Evolutionary conservation across 2,888 invertebrate species (phyloP).

Genomic region (Cataglyphis cursor): DNA sequence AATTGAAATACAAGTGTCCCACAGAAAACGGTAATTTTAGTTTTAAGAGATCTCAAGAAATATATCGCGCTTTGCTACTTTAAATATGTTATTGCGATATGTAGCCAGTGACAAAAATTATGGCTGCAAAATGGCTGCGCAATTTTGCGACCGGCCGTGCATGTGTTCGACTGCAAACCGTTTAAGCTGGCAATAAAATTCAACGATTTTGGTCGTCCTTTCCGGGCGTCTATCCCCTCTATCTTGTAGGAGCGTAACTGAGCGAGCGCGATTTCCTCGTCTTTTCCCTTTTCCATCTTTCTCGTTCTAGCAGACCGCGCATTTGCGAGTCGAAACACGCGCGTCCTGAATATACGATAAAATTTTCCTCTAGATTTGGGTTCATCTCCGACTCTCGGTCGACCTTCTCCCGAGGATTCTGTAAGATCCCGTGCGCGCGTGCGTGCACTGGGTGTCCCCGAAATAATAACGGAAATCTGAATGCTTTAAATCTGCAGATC

Average conservation of each 20-base stretch:
- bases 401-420: constrained; percentile 32
- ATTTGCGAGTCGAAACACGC: constrained; percentile 84
- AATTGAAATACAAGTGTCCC: neutral
- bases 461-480: constrained; percentile 54
- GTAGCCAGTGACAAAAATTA: constrained; percentile 30
- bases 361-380: constrained; percentile 83
- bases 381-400: constrained; percentile 61
- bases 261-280: constrained; percentile 40
- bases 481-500: constrained; percentile 34
- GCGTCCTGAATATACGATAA: constrained; percentile 85
- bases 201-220: constrained; percentile 71
- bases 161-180: constrained; percentile 76
- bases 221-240: constrained; percentile 16
- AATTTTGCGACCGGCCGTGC: constrained; percentile 70
- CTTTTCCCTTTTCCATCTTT: constrained; percentile 39
- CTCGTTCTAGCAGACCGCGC: constrained; percentile 58
- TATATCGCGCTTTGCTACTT: neutral
- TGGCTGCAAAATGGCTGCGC: constrained; percentile 55
- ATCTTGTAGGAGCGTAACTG: constrained; percentile 52
- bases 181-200: constrained; percentile 78
- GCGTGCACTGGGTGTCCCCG: constrained; percentile 41
- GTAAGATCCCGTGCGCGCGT: constrained; percentile 39
- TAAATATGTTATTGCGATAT: constrained; percentile 48
- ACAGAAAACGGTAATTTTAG: neutral
- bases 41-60: neutral